Evolutionary conservation across 2,888 invertebrate species (phyloP).

Genomic region (Ophion ellenae): DNA sequence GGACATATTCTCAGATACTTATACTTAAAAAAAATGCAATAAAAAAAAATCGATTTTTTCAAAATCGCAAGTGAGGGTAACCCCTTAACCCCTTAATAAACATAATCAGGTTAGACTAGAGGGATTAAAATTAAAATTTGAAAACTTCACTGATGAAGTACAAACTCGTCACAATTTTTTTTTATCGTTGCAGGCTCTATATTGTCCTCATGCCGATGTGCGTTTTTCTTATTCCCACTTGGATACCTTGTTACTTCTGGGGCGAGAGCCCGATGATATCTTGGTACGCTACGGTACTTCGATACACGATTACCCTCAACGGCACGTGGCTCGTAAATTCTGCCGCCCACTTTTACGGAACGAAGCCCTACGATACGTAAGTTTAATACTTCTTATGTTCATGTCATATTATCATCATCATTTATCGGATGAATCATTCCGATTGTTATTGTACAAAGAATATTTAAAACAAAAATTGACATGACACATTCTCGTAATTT

Average conservation of each 20-base stretch:
- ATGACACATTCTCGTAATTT: too few relatives aligned
- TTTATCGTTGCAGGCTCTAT: slow-evolving; percentile 87
- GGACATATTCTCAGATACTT: too few relatives aligned
- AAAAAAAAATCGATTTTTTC: too few relatives aligned
- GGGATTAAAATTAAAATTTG: too few relatives aligned
- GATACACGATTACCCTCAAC: slow-evolving; percentile 92
- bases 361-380: slow-evolving; percentile 94
- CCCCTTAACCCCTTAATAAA: too few relatives aligned
- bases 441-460: too few relatives aligned
- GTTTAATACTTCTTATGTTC: slow-evolving; percentile 72
- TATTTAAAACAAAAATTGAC: too few relatives aligned
- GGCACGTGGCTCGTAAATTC: slow-evolving; percentile 97
- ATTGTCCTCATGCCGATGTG: slow-evolving; percentile 90
- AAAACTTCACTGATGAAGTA: too few relatives aligned
- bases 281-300: slow-evolving; percentile 91
- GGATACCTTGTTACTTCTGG: slow-evolving; percentile 91
- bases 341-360: slow-evolving; percentile 96
- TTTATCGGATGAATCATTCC: too few relatives aligned
- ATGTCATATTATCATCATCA: neutral
- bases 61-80: too few relatives aligned
- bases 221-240: slow-evolving; percentile 92
- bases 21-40: too few relatives aligned
- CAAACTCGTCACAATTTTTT: neutral
- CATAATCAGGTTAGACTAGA: too few relatives aligned
- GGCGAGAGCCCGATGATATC: slow-evolving; percentile 89